A percentile compares a stretch with the other conserved stretches of the same genome.
Conservation (phyloP, 2,113 vertebrate species). For the Onychostoma macrolepis region DNA sequence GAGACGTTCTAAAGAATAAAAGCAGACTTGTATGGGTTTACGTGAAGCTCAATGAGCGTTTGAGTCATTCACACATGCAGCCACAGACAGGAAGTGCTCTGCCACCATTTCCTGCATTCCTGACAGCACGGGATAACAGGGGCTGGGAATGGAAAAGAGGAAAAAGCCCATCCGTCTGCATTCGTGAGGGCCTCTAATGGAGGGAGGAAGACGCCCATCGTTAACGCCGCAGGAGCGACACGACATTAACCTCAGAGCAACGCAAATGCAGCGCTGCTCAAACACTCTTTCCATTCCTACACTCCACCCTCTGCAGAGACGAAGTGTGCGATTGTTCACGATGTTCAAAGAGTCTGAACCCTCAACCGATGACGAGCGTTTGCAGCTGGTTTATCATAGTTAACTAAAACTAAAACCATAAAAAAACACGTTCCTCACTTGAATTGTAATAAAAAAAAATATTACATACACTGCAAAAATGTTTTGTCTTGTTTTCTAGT, state of each 20-base stretch:
- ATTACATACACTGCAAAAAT: too few relatives aligned
- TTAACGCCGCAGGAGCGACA: slow-evolving; percentile 40
- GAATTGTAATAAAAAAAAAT: background rate
- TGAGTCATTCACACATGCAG: slow-evolving; percentile 38
- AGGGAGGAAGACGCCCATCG: slow-evolving; percentile 42
- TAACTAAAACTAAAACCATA: too few relatives aligned
- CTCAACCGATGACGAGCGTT: background rate
- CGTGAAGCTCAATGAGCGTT: background rate
- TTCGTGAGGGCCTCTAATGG: slow-evolving; percentile 50
- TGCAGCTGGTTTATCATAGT: too few relatives aligned
- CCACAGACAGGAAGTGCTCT: slow-evolving; percentile 77
- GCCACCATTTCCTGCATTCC: slow-evolving; percentile 78
- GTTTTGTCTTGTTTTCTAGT: too few relatives aligned
- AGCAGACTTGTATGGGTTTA: background rate
- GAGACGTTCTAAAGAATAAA: background rate
- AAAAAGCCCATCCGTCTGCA: slow-evolving; percentile 81
- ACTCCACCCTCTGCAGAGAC: background rate
- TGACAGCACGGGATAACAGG: slow-evolving; percentile 74
- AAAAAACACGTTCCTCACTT: background rate
- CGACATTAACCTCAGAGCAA: slow-evolving; percentile 45
- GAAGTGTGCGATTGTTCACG: background rate
- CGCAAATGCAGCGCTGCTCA: slow-evolving; percentile 23
- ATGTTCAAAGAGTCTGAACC: background rate
- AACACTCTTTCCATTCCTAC: background rate
- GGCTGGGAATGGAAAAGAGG: slow-evolving; percentile 76